Base-by-base conservation (phyloP, 2,888 invertebrate genomes). In the Lepidochrysops patricia region DNA sequence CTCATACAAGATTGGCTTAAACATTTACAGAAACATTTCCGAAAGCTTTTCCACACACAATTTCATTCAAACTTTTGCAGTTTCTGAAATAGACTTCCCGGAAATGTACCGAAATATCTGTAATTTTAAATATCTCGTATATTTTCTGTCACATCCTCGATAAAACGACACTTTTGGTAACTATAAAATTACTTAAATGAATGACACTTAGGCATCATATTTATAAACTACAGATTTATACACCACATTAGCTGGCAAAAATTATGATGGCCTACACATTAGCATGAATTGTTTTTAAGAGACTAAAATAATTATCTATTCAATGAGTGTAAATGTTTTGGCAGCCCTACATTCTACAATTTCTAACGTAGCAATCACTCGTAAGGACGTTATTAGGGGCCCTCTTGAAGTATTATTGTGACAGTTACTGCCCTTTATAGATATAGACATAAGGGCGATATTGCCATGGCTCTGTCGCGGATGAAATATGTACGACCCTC, bases 321-420 rank as follows among this genome's bases (percentile, higher is more conserved):
- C n/a, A n/a, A n/a, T n/a, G n/a, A n/a, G n/a, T n/a, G n/a, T n/a
- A n/a, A n/a, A n/a, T 43, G 5, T 2, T 15, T 13, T 23, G 29
- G 2, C 70, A 69, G 15, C 70, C 70, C 68, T 70, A 63, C 57
- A 29, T 60, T 60, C 62, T 61, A 69, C 67, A 68, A 70, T 71
- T 70, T 68, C 69, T 68, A 68, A 67, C 65, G 60, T 66, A 62
- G 67, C 70, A 69, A 70, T 71, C 70, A 69, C 66, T 68, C 69
- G 67, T 61, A 60, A 43, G 52, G 60, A 61, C 63, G 67, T 68
- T 70, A 68, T 68, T 66, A 63, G 66, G 57, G 60, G 61, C 64
- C 65, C 66, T 62, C 60, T 48, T 37, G 58, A 54, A 62, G 59
- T 64, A 65, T 67, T 66, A 66, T 65, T 66, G 65, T 67, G 60